Conservation (phyloP, 2,113 vertebrate species). For the Blennius ocellaris region DNA sequence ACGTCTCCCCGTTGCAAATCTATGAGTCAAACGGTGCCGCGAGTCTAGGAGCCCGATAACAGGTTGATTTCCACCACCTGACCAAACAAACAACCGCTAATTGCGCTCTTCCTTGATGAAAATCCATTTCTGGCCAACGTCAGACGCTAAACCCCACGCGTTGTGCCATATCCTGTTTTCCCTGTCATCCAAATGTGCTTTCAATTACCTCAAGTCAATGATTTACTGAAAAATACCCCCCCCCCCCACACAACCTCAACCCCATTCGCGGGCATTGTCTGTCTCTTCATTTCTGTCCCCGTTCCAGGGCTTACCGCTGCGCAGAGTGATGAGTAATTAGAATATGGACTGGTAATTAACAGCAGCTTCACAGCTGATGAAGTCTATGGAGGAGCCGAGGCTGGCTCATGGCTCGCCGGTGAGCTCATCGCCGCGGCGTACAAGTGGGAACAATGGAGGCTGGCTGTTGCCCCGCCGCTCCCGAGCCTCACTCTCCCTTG, state of each 20-base stretch:
- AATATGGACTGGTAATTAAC: conserved; percentile 80
- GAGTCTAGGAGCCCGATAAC: conserved; percentile 53
- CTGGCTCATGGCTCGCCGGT: conserved; percentile 58
- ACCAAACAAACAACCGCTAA: conserved; percentile 62
- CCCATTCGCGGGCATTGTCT: conserved; percentile 46
- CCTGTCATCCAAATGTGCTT: conserved; percentile 57
- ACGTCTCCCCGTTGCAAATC: conserved; percentile 23
- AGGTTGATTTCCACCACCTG: conserved; percentile 40
- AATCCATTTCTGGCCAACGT: conserved; percentile 28
- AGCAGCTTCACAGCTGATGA: conserved; percentile 70
- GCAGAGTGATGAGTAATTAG: conserved; percentile 75
- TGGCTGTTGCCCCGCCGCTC: conserved; percentile 50
- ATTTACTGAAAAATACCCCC: conserved; percentile 43
- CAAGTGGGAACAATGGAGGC: conserved; percentile 70
- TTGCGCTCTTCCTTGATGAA: conserved; percentile 68
- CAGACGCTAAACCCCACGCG: conserved; percentile 18
- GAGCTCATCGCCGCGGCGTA: conserved; percentile 60
- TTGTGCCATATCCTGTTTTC: conserved; percentile 66
- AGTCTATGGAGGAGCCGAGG: conserved; percentile 48
- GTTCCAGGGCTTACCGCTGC: conserved; percentile 45
- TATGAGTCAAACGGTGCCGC: conserved; percentile 30
- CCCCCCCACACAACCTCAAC: conserved; percentile 16
- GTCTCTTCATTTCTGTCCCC: conserved; percentile 50
- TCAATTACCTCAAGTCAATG: conserved; percentile 57
- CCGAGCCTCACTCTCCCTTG: conserved; percentile 53